Evolutionary conservation across 2,888 invertebrate genomes (phyloP), one percentile per base, ranked within the genome.

Genomic region (Cynaeus angustus): DNA sequence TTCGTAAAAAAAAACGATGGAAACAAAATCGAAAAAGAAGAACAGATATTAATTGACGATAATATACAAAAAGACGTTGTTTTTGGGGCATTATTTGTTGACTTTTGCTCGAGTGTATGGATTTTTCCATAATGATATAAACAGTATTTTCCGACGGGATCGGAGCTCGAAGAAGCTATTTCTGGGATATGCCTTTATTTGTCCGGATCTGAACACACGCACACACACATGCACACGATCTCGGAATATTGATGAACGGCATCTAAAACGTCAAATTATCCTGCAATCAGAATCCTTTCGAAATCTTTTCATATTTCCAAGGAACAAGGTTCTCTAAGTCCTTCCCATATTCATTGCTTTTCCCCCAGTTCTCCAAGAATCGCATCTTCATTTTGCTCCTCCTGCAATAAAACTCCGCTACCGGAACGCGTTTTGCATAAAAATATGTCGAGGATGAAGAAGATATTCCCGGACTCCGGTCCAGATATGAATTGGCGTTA

Each of bases 381-480:
- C 79, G 77, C 79, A 78, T 82, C 83, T 80, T 82, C 82, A 83
- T 83, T 83, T 83, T 80, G 81, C 78, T 77, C 78, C 73, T 72
- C 74, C 79, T 79, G 83, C 82, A 83, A 83, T 83, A 83, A 83
- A 83, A 83, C 80, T 81, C 82, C 80, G 80, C 80, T 75, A 77
- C 80, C 80, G 82, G 82, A 82, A 83, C 83, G 81, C 80, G 83
- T 81, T 83, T 83, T 83, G 83, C 83, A 84, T 84, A 82, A 83
- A 83, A 84, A 84, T 83, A 84, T 83, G 82, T 82, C 81, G 77
- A 76, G 79, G 80, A 78, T 80, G 77, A 80, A 78, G 80, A 77
- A 78, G 78, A 76, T 79, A 81, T 81, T 78, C 76, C 73, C 70
- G 72, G 71, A 74, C 65, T 66, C 75, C 71, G 72, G 77, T 73